phyloP scores from a whole-genome alignment of 2,113 vertebrate species.

The Phaethon lepturus region DNA sequence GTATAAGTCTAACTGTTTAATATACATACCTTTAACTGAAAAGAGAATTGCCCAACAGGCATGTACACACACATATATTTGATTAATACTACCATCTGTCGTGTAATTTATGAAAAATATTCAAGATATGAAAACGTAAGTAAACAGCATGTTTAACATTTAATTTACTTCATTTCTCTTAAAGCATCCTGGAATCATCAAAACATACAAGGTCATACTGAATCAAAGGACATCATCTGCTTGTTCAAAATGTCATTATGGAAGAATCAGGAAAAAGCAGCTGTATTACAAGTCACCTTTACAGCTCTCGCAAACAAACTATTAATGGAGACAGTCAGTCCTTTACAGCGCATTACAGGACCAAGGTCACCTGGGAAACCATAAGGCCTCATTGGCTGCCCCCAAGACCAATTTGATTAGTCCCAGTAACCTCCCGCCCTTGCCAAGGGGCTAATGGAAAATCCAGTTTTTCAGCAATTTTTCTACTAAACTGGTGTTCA shows the following conservation, averaged over 20 bases:
- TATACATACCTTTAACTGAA: background rate
- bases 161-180: background rate
- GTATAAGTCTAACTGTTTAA: background rate
- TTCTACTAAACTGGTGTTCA: conserved; percentile 21
- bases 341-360: conserved; percentile 29
- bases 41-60: background rate
- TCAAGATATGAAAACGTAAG: background rate
- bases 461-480: background rate
- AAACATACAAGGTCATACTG: conserved; percentile 67
- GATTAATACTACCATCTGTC: background rate
- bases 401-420: conserved; percentile 61
- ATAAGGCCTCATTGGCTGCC: background rate
- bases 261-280: conserved; percentile 53
- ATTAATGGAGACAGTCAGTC: conserved; percentile 47
- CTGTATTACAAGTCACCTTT: conserved; percentile 67
- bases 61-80: background rate
- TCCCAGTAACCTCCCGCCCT: conserved; percentile 63
- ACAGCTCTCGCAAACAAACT: conserved; percentile 50
- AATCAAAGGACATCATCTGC: conserved; percentile 72
- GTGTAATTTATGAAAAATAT: background rate
- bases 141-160: background rate
- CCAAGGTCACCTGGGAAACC: conserved; percentile 53
- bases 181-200: conserved; percentile 31
- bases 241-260: conserved; percentile 68
- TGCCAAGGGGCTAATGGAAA: conserved; percentile 27